A percentile compares a stretch with the other conserved stretches of the same genome.
These are phyloP conservation scores for Trachymyrmex cornetzi DNA, from an alignment of 1,140 invertebrate genomes.

Conservation along the genomic window DNA sequence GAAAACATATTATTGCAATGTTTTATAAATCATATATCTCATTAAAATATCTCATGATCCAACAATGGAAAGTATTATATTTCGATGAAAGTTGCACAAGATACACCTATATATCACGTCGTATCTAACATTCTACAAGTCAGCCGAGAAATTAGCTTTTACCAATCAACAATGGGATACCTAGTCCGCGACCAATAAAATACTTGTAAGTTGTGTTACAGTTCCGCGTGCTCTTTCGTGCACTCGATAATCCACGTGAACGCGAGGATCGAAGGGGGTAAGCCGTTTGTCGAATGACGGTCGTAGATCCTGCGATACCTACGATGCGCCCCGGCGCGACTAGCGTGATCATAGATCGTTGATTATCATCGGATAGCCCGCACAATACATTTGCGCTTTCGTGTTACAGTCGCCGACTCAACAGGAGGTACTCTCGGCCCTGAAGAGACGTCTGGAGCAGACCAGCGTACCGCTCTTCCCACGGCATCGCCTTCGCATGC, in stretches of 20 bases:
- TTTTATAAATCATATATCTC: neutral
- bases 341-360: constrained; percentile 83
- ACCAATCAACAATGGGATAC: constrained; percentile 34
- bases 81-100: neutral
- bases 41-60: neutral
- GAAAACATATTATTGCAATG: neutral
- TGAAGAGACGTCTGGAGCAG: constrained; percentile 91
- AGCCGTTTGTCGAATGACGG: constrained; percentile 40
- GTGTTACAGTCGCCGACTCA: constrained; percentile 90
- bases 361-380: constrained; percentile 79
- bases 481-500: constrained; percentile 94
- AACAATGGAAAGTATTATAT: neutral
- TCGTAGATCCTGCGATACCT: constrained; percentile 10
- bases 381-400: constrained; percentile 77
- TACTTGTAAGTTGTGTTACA: constrained; percentile 41
- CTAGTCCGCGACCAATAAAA: constrained; percentile 13
- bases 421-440: constrained; percentile 90
- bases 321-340: constrained; percentile 65
- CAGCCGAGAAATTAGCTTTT: too few relatives aligned
- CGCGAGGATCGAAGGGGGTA: constrained; percentile 45
- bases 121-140: constrained; percentile 22
- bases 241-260: constrained; percentile 44
- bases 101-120: neutral
- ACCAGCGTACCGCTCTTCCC: constrained; percentile 93
- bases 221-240: constrained; percentile 15